These are phyloP conservation scores for Strigamia crassipes DNA, from an alignment of 2,888 invertebrate species.

Conservation along the genomic window DNA sequence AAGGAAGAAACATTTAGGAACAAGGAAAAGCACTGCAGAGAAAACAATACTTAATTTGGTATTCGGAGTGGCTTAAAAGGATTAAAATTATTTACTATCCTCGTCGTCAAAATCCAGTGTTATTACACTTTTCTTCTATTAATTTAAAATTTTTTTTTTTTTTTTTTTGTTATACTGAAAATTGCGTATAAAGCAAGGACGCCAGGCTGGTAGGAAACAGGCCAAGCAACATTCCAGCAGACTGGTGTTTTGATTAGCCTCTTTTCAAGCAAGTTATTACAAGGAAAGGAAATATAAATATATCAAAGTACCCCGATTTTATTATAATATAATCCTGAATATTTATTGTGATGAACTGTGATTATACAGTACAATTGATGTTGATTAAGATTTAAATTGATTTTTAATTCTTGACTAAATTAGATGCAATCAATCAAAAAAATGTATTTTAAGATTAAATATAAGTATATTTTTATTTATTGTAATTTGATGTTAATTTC, in stretches of 20 bases:
- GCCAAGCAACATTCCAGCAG: not conserved
- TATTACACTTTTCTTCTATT: not conserved
- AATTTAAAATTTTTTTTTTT: not conserved
- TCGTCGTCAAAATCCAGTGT: not conserved
- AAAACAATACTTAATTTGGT: not conserved
- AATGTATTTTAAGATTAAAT: too few species aligned
- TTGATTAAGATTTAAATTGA: not conserved
- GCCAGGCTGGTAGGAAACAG: not conserved
- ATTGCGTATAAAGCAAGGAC: not conserved
- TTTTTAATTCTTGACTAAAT: not conserved
- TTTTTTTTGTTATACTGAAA: not conserved
- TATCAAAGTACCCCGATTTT: not conserved
- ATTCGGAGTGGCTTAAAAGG: not conserved
- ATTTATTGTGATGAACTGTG: too few species aligned
- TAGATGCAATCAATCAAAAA: too few species aligned
- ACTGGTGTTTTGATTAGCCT: conserved; percentile 7
- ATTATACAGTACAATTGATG: not conserved
- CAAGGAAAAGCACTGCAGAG: not conserved
- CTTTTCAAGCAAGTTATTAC: not conserved
- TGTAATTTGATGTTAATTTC: too few species aligned
- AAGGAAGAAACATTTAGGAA: not conserved
- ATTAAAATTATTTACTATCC: not conserved
- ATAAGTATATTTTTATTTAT: too few species aligned
- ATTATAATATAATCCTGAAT: not conserved
- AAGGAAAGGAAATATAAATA: not conserved